Percentiles rank a stretch among this genome's conserved stretches.
These are phyloP conservation scores for Drosophila gaucha DNA, from an alignment of 2,888 invertebrate species.

Conservation along the genomic window DNA sequence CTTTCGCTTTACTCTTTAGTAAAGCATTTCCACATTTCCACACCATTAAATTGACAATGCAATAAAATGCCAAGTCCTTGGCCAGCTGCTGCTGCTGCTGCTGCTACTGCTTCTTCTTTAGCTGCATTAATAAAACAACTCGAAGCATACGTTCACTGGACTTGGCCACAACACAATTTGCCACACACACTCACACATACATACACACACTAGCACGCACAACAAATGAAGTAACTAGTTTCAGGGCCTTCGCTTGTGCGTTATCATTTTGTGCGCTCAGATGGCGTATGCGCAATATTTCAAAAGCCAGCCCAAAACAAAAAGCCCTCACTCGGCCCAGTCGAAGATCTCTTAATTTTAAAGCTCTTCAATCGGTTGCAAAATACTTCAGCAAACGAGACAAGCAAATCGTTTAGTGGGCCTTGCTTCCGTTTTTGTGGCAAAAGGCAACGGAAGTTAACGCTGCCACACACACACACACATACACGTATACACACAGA, in stretches of 20 bases:
- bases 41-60: slow-evolving; percentile 81
- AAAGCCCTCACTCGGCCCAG: background rate
- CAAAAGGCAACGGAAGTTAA: slow-evolving; percentile 70
- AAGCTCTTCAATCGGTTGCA: slow-evolving; percentile 59
- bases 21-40: slow-evolving; percentile 72
- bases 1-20: slow-evolving; percentile 44
- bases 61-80: slow-evolving; percentile 66
- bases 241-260: background rate
- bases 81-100: slow-evolving; percentile 55
- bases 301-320: slow-evolving; percentile 13
- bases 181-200: background rate
- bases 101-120: slow-evolving; percentile 1
- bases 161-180: slow-evolving; percentile 19
- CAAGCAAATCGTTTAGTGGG: slow-evolving; percentile 79
- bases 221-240: slow-evolving; percentile 25
- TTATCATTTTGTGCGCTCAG: slow-evolving; percentile 19
- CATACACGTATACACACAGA: slow-evolving; percentile 23
- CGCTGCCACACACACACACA: slow-evolving; percentile 30
- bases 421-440: slow-evolving; percentile 66
- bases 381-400: slow-evolving; percentile 70
- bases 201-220: background rate
- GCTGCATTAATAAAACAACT: slow-evolving; percentile 66
- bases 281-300: slow-evolving; percentile 38
- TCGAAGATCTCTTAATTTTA: slow-evolving; percentile 64
- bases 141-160: slow-evolving; percentile 20